Percentiles rank a stretch among this genome's conserved stretches.
Conservation (phyloP, 1,140 invertebrate genomes). For the Dinothrombium tinctorium region DNA sequence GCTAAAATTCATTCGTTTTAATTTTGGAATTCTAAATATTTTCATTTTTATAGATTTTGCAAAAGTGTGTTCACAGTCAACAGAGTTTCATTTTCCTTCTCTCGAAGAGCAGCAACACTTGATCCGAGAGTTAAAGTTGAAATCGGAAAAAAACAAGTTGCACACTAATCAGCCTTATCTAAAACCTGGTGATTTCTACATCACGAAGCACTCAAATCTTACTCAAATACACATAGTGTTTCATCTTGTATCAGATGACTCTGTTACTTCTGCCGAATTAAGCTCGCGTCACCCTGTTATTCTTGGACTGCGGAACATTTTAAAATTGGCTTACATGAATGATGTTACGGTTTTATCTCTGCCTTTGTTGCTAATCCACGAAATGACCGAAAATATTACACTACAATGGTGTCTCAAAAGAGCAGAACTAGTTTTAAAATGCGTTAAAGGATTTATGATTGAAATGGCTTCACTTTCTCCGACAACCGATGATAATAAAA, state of each 20-base stretch:
- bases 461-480: conserved; percentile 64
- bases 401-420: conserved; percentile 81
- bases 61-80: conserved; percentile 27
- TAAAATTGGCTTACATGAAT: conserved; percentile 75
- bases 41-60: conserved; percentile 23
- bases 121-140: background rate
- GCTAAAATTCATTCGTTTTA: too few relatives aligned
- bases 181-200: conserved; percentile 71
- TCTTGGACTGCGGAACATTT: conserved; percentile 71
- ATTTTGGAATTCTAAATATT: too few relatives aligned
- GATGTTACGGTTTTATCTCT: conserved; percentile 80
- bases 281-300: conserved; percentile 82
- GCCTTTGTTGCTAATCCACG: conserved; percentile 68
- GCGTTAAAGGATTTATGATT: conserved; percentile 98
- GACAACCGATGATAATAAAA: conserved; percentile 66
- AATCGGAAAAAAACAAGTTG: conserved; percentile 1
- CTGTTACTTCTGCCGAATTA: conserved; percentile 43
- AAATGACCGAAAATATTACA: conserved; percentile 52
- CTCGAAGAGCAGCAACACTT: conserved; percentile 51
- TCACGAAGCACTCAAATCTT: conserved; percentile 85
- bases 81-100: conserved; percentile 68
- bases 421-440: conserved; percentile 90
- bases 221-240: conserved; percentile 80
- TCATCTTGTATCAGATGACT: conserved; percentile 61
- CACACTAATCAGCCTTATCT: conserved; percentile 1